These are phyloP conservation scores for Lysandra coridon DNA, from an alignment of 2,888 invertebrate genomes.

Conservation along the genomic window DNA sequence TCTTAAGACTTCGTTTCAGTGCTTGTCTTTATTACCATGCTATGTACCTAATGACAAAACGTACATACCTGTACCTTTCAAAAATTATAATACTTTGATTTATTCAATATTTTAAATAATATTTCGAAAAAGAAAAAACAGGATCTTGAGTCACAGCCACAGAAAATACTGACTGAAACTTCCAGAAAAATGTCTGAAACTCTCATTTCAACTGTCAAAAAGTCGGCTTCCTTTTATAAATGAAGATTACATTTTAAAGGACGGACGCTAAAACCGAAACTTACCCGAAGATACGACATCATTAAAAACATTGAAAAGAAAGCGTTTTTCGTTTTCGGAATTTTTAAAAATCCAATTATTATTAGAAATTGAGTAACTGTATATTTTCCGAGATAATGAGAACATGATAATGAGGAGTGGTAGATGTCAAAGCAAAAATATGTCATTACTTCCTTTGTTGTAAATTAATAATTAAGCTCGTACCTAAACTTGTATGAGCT, in stretches of 20 bases:
- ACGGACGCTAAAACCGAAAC: conserved; percentile 12
- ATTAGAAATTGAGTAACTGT: neutral
- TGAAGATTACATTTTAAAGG: neutral
- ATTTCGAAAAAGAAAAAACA: neutral
- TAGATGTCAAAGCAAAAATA: conserved; percentile 25
- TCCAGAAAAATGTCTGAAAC: neutral
- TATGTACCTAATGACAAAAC: no score
- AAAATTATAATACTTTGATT: neutral
- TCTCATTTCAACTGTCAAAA: conserved; percentile 3
- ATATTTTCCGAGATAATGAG: conserved; percentile 16
- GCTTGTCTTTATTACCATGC: no score
- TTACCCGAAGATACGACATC: conserved; percentile 6
- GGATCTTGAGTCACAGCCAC: neutral
- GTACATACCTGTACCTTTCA: no score
- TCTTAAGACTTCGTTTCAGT: no score
- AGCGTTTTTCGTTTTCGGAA: neutral
- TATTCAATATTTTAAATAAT: neutral
- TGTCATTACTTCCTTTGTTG: conserved; percentile 27
- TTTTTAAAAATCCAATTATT: conserved; percentile 22
- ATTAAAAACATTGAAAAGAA: conserved; percentile 8
- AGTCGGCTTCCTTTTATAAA: neutral
- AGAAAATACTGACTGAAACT: neutral
- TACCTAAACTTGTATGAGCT: conserved; percentile 4
- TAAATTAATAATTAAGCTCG: conserved; percentile 13
- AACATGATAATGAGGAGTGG: neutral